These are phyloP conservation scores for Ploceus nigricollis DNA, from an alignment of 2,113 vertebrate genomes.

Conservation along the genomic window DNA sequence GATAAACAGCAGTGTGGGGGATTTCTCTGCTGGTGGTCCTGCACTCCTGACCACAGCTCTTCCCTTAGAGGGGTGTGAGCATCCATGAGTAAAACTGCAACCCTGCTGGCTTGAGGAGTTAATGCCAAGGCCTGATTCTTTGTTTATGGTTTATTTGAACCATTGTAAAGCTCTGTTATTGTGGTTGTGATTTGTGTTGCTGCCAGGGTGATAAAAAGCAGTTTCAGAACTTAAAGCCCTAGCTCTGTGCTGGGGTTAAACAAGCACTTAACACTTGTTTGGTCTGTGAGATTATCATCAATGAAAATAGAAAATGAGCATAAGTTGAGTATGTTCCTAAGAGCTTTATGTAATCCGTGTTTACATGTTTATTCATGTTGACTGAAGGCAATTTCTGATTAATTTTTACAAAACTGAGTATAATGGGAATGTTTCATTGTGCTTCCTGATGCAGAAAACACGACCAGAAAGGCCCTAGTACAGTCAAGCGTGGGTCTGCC, in stretches of 20 bases:
- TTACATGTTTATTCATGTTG: background rate
- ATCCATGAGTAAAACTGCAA: background rate
- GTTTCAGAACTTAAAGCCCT: background rate
- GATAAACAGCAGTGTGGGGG: background rate
- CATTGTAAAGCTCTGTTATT: background rate
- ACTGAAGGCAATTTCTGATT: background rate
- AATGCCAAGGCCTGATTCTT: background rate
- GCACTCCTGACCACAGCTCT: background rate
- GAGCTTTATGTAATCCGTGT: background rate
- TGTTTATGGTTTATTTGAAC: background rate
- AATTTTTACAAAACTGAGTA: background rate
- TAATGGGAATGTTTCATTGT: background rate
- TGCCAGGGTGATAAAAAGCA: background rate
- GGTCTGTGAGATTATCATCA: background rate
- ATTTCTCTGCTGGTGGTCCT: background rate
- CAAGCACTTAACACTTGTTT: background rate
- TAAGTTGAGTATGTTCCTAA: background rate
- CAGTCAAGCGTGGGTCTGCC: background rate
- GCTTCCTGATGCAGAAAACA: background rate
- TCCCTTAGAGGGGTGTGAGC: background rate
- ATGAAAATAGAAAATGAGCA: background rate
- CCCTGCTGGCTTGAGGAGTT: background rate
- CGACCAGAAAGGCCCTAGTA: background rate
- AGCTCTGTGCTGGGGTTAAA: background rate
- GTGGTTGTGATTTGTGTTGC: background rate